These are phyloP conservation scores for Unio pictorum DNA, from an alignment of 2,888 invertebrate genomes.

Conservation along the genomic window DNA sequence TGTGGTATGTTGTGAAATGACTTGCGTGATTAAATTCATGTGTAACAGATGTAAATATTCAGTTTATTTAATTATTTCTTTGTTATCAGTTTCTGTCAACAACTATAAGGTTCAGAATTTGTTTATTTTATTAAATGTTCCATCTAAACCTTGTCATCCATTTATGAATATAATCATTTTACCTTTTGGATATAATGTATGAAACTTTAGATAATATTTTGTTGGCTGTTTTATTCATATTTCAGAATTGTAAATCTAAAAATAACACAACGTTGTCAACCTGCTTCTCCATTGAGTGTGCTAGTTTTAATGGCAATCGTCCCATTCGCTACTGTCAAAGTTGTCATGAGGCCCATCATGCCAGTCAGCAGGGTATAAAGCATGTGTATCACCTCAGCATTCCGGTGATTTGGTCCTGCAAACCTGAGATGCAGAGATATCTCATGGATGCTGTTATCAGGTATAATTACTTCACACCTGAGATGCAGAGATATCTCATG, in stretches of 20 bases:
- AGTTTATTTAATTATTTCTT: too few relatives aligned
- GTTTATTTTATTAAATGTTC: too few relatives aligned
- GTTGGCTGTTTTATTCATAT: constrained; percentile 24
- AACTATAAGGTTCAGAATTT: too few relatives aligned
- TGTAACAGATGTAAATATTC: too few relatives aligned
- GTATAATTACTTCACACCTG: constrained; percentile 76
- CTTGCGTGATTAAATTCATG: too few relatives aligned
- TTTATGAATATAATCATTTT: too few relatives aligned
- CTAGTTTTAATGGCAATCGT: constrained; percentile 94
- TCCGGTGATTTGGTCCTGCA: constrained; percentile 87
- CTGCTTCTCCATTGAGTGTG: constrained; percentile 97
- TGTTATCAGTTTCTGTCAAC: too few relatives aligned
- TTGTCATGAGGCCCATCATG: constrained; percentile 66
- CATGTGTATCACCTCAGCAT: constrained; percentile 92
- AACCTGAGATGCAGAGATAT: constrained; percentile 89
- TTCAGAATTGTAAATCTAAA: constrained; percentile 91
- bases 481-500: constrained; percentile 93
- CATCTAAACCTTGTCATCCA: too few relatives aligned
- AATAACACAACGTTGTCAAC: constrained; percentile 95
- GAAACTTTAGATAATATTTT: too few relatives aligned
- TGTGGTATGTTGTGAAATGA: too few relatives aligned
- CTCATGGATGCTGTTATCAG: constrained; percentile 95
- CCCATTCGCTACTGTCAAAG: constrained; percentile 82
- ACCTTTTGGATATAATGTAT: too few relatives aligned
- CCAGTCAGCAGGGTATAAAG: constrained; percentile 69